Evolutionary conservation across 2,888 invertebrate species (phyloP).

Genomic region (Lasius fuliginosus): DNA sequence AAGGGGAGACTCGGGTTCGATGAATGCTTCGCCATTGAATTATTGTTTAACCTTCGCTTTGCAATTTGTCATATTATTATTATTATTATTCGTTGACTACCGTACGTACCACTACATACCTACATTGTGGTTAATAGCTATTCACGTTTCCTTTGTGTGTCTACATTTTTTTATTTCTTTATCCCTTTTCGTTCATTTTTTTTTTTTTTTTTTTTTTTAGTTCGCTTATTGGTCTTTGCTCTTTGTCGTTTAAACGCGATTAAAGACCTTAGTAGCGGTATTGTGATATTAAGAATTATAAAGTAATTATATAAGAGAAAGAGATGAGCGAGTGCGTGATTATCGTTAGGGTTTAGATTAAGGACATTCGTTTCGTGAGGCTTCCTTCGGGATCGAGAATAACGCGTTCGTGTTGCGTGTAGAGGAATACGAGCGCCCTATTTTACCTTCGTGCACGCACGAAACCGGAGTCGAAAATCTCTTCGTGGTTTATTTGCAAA

Average conservation of each 20-base stretch:
- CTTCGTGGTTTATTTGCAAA: slow-evolving; percentile 25
- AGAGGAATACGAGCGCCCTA: not conserved
- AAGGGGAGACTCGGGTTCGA: slow-evolving; percentile 2
- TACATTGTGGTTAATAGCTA: slow-evolving; percentile 41
- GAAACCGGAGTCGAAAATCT: slow-evolving; percentile 22
- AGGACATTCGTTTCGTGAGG: slow-evolving; percentile 41
- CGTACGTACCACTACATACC: slow-evolving; percentile 64
- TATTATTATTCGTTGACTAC: slow-evolving; percentile 51
- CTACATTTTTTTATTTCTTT: slow-evolving; percentile 61
- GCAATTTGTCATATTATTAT: slow-evolving; percentile 20
- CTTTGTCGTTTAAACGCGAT: slow-evolving; percentile 42
- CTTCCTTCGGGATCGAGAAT: slow-evolving; percentile 37
- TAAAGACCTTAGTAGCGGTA: slow-evolving; percentile 78
- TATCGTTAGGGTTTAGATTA: slow-evolving; percentile 54
- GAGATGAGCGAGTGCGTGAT: slow-evolving; percentile 74
- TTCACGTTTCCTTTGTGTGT: slow-evolving; percentile 49
- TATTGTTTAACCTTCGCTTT: slow-evolving; percentile 14
- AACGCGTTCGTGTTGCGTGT: slow-evolving; percentile 11
- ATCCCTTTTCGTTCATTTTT: slow-evolving; percentile 50
- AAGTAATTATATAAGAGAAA: slow-evolving; percentile 22
- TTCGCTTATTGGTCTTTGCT: slow-evolving; percentile 55
- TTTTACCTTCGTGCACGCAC: not conserved
- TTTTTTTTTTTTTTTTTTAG: not conserved
- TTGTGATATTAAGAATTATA: slow-evolving; percentile 82
- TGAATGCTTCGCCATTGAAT: slow-evolving; percentile 18